These are phyloP conservation scores for Hirundo rustica DNA, from an alignment of 2,797 vertebrate species.

Conservation along the genomic window DNA sequence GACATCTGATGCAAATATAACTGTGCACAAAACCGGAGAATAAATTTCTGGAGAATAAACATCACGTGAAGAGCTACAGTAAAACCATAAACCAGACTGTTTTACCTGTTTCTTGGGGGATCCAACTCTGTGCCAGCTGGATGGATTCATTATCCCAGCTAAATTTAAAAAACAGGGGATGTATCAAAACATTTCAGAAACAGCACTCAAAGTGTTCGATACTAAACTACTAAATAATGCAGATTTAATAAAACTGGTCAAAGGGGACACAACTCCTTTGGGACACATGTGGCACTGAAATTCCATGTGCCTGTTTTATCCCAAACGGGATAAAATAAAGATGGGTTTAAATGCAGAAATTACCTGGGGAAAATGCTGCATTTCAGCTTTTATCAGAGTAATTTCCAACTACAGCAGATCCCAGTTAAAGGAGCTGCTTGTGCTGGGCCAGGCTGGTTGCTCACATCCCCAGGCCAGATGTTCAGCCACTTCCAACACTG, in stretches of 20 bases:
- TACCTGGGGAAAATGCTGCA: neutral
- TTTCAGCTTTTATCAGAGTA: neutral
- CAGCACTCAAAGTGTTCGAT: neutral
- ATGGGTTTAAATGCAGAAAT: neutral
- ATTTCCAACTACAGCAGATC: neutral
- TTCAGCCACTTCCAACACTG: neutral
- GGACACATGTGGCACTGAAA: neutral
- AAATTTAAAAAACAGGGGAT: constrained; percentile 50
- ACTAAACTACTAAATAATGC: neutral
- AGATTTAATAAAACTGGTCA: neutral
- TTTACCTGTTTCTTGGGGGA: constrained; percentile 90
- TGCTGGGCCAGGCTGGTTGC: neutral
- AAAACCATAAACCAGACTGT: constrained; percentile 2
- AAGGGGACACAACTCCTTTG: neutral
- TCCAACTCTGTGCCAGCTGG: constrained; percentile 86
- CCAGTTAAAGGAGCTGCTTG: neutral
- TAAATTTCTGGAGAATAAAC: neutral
- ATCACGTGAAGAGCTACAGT: neutral
- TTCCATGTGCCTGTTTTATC: neutral
- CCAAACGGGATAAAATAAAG: neutral
- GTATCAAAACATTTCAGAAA: neutral
- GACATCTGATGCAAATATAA: constrained; percentile 92
- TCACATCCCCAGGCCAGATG: neutral
- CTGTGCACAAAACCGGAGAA: constrained; percentile 65
- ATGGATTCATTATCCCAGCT: constrained; percentile 97